Evolutionary conservation across 2,888 invertebrate genomes (phyloP), one percentile per base, ranked within the genome.

Genomic region (Ditula angustiorana): DNA sequence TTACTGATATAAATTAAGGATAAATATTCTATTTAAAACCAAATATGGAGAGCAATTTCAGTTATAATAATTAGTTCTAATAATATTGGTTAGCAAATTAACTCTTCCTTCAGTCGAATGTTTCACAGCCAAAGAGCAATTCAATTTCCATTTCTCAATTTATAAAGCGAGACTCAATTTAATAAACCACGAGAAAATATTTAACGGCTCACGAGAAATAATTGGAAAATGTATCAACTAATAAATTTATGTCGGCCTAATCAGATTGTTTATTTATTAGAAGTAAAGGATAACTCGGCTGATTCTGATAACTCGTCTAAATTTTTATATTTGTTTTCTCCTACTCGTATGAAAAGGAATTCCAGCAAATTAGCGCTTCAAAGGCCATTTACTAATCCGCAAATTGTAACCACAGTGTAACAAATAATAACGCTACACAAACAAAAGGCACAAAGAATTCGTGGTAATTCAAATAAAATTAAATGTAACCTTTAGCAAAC

Each of bases 401-500:
- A 10, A 41, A 41, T 16, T 30, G 4, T 5, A 37, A 37, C 16
- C 16, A 37, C 10, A 37, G 37, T 5, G 37, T 37, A 37, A 37
- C 16, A 33, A 33, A n/a, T 33, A 37, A n/a, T 33, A 37, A 37
- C 10, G 37, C 16, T 37, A 5, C 37, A 37, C 44, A 21, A 28
- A 49, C 28, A 49, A 62, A 57, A 62, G 57, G 16, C 44, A n/a
- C 35, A 28, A 47, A 37, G 26, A 37, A 53, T 24, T 23, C 10
- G 46, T 13, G 30, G 16, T 21, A 57, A 57, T 44, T 57, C 56
- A 58, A 46, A 58, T 33, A 47, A 57, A 41, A 44, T 41, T 57
- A 57, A 47, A 63, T 26, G 41, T 44, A 64, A 64, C 58, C 64
- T 64, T 59, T 53, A 47, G 16, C 33, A 46, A 46, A 55, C 33